Conservation (phyloP, 92 coral and sea anemone species). For the Phymanthus crucifer region DNA sequence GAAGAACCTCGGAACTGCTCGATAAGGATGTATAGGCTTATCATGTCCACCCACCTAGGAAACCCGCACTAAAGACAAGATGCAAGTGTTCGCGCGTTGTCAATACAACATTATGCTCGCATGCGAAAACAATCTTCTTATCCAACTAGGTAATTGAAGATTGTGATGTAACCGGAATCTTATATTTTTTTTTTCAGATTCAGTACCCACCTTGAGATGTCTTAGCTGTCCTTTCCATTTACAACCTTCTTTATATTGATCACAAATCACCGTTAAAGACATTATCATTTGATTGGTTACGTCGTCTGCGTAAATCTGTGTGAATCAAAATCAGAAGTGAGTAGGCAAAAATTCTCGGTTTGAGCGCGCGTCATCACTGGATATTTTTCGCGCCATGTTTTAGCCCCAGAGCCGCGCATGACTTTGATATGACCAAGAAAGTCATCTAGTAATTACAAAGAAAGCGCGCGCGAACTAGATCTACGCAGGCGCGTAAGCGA, state of each 20-base stretch:
- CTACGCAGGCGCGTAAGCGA: no score
- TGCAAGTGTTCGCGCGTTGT: no score
- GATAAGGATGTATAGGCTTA: no score
- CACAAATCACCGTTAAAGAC: constrained; percentile 89
- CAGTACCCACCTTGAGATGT: constrained; percentile 79
- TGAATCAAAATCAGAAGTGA: neutral
- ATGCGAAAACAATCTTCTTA: no score
- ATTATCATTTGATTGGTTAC: constrained; percentile 92
- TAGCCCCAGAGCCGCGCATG: neutral
- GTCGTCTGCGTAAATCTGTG: constrained; percentile 93
- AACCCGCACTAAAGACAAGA: no score
- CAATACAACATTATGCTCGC: no score
- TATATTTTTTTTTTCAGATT: neutral
- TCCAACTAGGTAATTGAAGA: neutral
- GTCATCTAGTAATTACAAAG: no score
- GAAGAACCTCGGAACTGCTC: no score
- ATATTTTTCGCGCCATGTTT: neutral
- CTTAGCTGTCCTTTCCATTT: constrained; percentile 95
- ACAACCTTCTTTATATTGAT: constrained; percentile 91
- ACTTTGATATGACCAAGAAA: neutral
- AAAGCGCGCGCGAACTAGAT: no score
- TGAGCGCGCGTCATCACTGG: neutral
- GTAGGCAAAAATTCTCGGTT: neutral
- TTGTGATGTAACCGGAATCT: neutral
- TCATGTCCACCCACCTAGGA: no score